A percentile compares a stretch with the other conserved stretches of the same genome.
These are phyloP conservation scores for Callionymus lyra DNA, from an alignment of 2,113 vertebrate genomes.

Conservation along the genomic window DNA sequence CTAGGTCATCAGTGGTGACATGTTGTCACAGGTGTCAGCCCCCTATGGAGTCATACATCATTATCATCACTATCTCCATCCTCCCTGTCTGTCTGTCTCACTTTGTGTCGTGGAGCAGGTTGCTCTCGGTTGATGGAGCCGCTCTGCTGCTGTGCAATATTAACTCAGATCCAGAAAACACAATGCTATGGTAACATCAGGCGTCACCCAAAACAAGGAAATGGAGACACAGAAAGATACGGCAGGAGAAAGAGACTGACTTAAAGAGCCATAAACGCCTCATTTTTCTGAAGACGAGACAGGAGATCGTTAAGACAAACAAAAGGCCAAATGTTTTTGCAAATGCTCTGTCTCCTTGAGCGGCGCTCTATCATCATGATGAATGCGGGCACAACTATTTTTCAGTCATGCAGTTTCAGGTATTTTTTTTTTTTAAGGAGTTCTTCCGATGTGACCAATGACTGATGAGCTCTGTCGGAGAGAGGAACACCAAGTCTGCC, in stretches of 20 bases:
- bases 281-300: conserved; percentile 5
- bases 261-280: conserved; percentile 1
- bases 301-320: conserved; percentile 15
- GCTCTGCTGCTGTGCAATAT: conserved; percentile 25
- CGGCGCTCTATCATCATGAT: conserved; percentile 34
- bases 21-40: conserved; percentile 45
- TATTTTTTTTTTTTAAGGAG: conserved; percentile 29
- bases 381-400: conserved; percentile 23
- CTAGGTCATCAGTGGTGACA: conserved; percentile 35
- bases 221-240: not conserved
- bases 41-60: conserved; percentile 34
- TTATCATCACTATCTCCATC: conserved; percentile 41
- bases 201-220: too few species aligned
- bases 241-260: not conserved
- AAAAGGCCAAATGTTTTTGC: conserved; percentile 17
- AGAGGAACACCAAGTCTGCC: conserved; percentile 28
- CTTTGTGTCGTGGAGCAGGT: conserved; percentile 34
- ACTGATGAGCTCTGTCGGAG: conserved; percentile 44
- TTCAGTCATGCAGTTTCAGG: conserved; percentile 44
- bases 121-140: conserved; percentile 27
- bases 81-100: conserved; percentile 23
- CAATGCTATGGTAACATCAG: too few species aligned
- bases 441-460: conserved; percentile 17
- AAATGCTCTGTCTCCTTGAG: conserved; percentile 18
- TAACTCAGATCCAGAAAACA: too few species aligned